phyloP scores from a whole-genome alignment of 2,113 vertebrate species.

The Opisthocomus hoazin region DNA sequence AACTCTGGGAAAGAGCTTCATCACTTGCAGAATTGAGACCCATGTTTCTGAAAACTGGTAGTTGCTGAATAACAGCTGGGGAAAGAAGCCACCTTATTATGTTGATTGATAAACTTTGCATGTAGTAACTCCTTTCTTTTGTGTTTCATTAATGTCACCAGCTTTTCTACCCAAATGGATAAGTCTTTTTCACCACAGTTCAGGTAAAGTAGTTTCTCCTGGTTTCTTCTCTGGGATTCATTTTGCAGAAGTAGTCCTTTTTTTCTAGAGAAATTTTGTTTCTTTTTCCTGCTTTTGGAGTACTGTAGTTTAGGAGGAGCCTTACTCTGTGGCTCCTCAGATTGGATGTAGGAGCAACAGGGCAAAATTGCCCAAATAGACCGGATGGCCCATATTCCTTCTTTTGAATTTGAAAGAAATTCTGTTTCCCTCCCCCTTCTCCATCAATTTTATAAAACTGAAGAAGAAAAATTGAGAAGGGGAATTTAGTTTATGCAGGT shows the following conservation, averaged over 20 bases:
- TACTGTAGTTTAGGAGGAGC: background rate
- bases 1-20: background rate
- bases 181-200: background rate
- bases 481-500: background rate
- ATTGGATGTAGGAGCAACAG: background rate
- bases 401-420: background rate
- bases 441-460: background rate
- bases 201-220: background rate
- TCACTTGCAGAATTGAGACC: background rate
- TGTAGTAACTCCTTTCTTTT: background rate
- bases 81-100: background rate
- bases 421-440: background rate
- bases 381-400: background rate
- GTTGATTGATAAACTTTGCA: background rate
- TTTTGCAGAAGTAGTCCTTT: background rate
- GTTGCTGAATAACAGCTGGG: background rate
- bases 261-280: background rate
- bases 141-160: background rate
- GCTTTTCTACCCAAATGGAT: background rate
- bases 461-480: background rate
- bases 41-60: background rate
- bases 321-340: background rate
- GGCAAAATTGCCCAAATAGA: background rate
- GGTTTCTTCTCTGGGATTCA: background rate
- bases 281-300: background rate